These are phyloP conservation scores for Archips xylosteana DNA, from an alignment of 2,888 invertebrate species.

Conservation along the genomic window DNA sequence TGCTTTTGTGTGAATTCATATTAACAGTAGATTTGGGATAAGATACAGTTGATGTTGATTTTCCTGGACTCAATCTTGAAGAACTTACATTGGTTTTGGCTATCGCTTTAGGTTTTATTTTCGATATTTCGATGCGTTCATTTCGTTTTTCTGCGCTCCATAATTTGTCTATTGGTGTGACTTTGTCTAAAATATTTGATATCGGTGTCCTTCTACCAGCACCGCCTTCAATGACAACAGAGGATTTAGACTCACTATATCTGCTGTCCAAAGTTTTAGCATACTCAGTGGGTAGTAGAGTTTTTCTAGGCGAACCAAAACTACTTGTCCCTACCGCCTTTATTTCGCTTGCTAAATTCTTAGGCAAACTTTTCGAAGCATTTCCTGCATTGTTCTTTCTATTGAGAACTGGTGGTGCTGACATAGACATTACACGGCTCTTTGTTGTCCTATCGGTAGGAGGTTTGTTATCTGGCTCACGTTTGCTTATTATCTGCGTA, in stretches of 20 bases:
- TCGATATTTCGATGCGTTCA: constrained; percentile 72
- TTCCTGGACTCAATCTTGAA: constrained; percentile 49
- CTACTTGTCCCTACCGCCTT: constrained; percentile 73
- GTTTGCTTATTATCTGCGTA: constrained; percentile 71
- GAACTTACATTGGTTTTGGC: constrained; percentile 53
- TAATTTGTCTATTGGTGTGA: constrained; percentile 84
- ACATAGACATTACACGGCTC: constrained; percentile 68
- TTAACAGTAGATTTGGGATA: constrained; percentile 52
- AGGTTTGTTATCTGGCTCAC: constrained; percentile 46
- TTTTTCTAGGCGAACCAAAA: constrained; percentile 77
- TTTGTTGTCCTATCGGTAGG: constrained; percentile 47
- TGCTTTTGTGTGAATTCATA: constrained; percentile 69
- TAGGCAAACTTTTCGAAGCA: constrained; percentile 52
- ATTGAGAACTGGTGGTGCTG: constrained; percentile 75
- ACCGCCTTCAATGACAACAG: constrained; percentile 77
- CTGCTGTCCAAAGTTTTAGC: constrained; percentile 62
- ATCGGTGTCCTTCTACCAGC: constrained; percentile 81
- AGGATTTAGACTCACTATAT: constrained; percentile 60
- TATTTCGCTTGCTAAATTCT: constrained; percentile 53
- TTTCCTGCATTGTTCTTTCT: constrained; percentile 61
- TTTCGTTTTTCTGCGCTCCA: constrained; percentile 82
- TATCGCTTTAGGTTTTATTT: constrained; percentile 62
- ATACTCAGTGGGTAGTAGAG: constrained; percentile 76
- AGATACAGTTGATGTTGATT: constrained; percentile 43
- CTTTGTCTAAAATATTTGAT: constrained; percentile 79